Evolutionary conservation across 2,113 vertebrate genomes (phyloP).

Genomic region (Irena cyanogastra): DNA sequence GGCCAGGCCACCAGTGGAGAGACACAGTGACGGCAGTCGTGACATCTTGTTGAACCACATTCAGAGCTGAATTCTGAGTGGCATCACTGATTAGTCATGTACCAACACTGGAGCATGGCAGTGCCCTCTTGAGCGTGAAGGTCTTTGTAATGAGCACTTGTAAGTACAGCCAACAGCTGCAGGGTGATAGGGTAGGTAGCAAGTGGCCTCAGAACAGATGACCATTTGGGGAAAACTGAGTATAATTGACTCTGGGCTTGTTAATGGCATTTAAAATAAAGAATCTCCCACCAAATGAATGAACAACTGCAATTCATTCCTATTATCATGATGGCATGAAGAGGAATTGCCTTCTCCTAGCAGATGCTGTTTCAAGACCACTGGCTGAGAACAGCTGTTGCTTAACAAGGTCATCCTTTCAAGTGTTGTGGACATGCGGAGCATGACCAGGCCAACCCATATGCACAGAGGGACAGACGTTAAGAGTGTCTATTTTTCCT

Average conservation of each 20-base stretch:
- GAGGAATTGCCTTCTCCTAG: neutral
- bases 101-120: neutral
- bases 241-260: neutral
- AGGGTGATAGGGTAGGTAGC: neutral
- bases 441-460: neutral
- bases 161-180: neutral
- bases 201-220: neutral
- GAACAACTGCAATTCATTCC: neutral
- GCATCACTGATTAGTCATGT: neutral
- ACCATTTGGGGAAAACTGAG: neutral
- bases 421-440: neutral
- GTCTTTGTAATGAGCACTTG: neutral
- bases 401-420: neutral
- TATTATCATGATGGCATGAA: neutral
- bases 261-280: neutral
- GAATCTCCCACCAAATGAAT: neutral
- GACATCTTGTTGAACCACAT: neutral
- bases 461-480: neutral
- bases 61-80: neutral
- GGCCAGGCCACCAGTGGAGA: neutral
- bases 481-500: neutral
- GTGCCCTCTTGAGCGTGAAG: neutral
- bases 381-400: neutral
- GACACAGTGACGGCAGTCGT: neutral
- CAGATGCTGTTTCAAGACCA: neutral